A percentile compares a stretch with the other conserved stretches of the same genome.
Evolutionary conservation across 2,797 vertebrate genomes (phyloP).

Genomic region (Atherinosoma microstoma): DNA sequence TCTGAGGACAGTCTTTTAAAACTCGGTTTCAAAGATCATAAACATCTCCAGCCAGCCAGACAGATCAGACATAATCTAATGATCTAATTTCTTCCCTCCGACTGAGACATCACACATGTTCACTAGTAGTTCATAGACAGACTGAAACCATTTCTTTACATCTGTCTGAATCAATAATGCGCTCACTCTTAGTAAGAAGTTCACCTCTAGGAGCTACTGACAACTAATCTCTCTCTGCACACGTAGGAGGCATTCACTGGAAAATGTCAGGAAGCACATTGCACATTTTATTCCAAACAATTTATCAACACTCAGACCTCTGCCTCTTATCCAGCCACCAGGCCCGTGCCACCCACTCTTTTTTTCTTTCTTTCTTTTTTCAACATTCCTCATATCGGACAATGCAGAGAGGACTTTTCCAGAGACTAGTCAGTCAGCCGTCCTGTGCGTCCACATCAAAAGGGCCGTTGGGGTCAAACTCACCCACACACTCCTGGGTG

Average conservation of each 20-base stretch:
- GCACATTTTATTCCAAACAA: constrained; percentile 51
- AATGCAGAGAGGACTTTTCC: constrained; percentile 72
- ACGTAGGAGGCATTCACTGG: constrained; percentile 28
- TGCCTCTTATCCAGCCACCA: constrained; percentile 56
- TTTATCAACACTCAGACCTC: constrained; percentile 53
- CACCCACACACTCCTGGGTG: constrained; percentile 75
- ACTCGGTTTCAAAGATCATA: background rate
- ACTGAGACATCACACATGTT: constrained; percentile 27
- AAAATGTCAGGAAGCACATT: constrained; percentile 55
- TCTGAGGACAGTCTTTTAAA: background rate
- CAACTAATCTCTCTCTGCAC: constrained; percentile 24
- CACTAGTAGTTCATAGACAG: constrained; percentile 26
- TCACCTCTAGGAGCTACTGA: constrained; percentile 19
- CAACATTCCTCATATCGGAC: constrained; percentile 58
- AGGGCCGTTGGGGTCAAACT: constrained; percentile 52
- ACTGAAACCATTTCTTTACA: background rate
- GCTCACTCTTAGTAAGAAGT: constrained; percentile 23
- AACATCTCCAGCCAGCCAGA: constrained; percentile 12
- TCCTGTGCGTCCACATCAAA: constrained; percentile 67
- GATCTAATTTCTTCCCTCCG: constrained; percentile 34
- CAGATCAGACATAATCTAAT: constrained; percentile 38
- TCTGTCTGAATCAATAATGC: constrained; percentile 16
- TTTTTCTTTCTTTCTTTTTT: constrained; percentile 12
- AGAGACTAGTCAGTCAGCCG: constrained; percentile 52
- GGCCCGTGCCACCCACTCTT: constrained; percentile 60